Conservation (phyloP, 2,113 vertebrate genomes). For the Syrmaticus mikado region DNA sequence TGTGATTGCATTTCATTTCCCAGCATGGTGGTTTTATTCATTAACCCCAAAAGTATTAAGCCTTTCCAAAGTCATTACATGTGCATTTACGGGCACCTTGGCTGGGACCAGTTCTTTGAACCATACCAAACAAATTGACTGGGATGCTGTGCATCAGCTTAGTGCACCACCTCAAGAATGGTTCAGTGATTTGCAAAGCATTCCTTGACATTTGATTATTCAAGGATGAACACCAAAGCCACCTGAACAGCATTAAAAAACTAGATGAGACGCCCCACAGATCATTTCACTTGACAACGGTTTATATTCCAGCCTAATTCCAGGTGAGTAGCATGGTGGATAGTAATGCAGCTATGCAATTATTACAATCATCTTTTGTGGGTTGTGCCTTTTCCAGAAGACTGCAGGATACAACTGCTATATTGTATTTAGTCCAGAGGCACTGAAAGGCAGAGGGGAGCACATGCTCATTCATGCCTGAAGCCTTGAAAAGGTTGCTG, state of each 20-base stretch:
- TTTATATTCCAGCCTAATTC: conserved; percentile 16
- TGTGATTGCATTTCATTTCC: neutral
- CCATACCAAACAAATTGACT: neutral
- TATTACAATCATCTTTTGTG: neutral
- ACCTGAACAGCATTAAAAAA: conserved; percentile 8
- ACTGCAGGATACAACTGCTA: neutral
- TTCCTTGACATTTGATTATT: conserved; percentile 16
- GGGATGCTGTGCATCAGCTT: conserved; percentile 9
- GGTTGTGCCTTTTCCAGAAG: neutral
- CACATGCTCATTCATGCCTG: neutral
- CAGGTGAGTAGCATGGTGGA: neutral
- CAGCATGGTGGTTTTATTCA: neutral
- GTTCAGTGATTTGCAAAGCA: neutral
- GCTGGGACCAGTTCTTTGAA: neutral
- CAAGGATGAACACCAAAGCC: neutral
- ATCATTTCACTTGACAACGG: conserved; percentile 31
- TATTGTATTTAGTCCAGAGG: neutral
- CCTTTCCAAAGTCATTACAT: neutral
- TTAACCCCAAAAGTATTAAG: neutral
- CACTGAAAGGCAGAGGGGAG: neutral
- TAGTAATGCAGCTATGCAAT: neutral
- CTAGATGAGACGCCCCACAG: neutral
- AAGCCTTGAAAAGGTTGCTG: neutral
- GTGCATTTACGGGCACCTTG: neutral
- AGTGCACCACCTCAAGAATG: neutral